Percentiles rank a stretch among this genome's conserved stretches.
These are phyloP conservation scores for Ciconia maguari DNA, from an alignment of 2,113 vertebrate genomes.

Conservation along the genomic window DNA sequence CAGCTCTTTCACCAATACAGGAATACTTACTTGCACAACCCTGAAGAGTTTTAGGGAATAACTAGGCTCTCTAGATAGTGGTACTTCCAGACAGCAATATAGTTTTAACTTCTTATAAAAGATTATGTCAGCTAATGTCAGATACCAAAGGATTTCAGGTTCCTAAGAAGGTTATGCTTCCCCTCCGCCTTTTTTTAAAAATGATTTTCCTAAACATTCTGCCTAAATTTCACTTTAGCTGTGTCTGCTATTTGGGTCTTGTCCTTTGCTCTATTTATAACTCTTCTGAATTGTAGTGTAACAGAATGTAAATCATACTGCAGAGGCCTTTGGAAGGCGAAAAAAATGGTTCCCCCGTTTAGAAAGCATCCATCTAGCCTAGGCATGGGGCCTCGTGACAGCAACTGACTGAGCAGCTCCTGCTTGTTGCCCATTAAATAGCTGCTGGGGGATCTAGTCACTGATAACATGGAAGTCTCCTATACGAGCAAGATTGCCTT, in stretches of 20 bases:
- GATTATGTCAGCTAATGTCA: background rate
- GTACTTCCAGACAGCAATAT: background rate
- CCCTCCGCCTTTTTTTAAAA: rapidly evolving
- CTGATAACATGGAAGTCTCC: background rate
- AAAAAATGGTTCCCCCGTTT: background rate
- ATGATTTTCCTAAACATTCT: background rate
- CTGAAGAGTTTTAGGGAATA: background rate
- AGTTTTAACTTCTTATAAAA: background rate
- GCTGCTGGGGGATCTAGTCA: background rate
- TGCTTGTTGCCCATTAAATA: background rate
- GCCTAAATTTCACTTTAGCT: background rate
- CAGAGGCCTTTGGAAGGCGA: background rate
- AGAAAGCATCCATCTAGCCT: background rate
- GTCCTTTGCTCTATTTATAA: background rate
- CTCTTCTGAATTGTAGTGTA: background rate
- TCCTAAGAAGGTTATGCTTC: background rate
- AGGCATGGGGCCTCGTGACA: background rate
- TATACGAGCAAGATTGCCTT: background rate
- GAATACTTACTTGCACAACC: background rate
- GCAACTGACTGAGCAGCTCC: background rate
- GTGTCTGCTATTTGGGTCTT: background rate
- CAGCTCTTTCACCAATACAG: background rate
- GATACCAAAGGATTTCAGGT: background rate
- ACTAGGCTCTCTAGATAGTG: background rate
- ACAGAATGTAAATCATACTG: background rate